A percentile compares a stretch with the other conserved stretches of the same genome.
Conservation (phyloP, 1,140 invertebrate genomes). For the Epicauta chinensis region DNA sequence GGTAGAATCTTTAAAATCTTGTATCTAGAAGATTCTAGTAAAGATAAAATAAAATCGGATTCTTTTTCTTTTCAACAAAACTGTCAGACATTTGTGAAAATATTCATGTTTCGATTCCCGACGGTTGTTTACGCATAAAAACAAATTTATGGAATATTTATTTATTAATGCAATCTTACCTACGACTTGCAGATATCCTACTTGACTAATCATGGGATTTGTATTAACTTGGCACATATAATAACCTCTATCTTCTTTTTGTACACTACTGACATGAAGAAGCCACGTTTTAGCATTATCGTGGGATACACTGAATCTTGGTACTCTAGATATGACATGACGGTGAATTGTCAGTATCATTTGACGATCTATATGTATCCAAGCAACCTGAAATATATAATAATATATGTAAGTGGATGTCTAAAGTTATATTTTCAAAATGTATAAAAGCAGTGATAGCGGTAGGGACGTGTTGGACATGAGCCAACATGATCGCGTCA, state of each 20-base stretch:
- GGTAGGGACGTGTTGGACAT: conserved; percentile 16
- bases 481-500: conserved; percentile 20
- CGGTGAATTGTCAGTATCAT: conserved; percentile 89
- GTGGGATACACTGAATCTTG: conserved; percentile 80
- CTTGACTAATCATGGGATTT: conserved; percentile 93
- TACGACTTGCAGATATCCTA: conserved; percentile 88
- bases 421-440: conserved; percentile 18
- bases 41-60: too few species aligned
- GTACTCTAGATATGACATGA: conserved; percentile 81
- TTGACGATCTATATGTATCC: conserved; percentile 91
- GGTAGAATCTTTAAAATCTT: too few species aligned
- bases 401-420: conserved; percentile 16
- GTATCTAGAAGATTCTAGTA: too few species aligned
- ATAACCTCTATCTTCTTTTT: conserved; percentile 82
- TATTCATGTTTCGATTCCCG: not conserved
- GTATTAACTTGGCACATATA: conserved; percentile 94
- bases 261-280: conserved; percentile 78
- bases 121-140: too few species aligned
- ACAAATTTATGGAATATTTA: too few species aligned
- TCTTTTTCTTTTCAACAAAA: too few species aligned
- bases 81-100: not conserved
- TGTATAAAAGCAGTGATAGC: not conserved
- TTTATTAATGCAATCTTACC: conserved; percentile 68
- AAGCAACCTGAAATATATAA: conserved; percentile 68
- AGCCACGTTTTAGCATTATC: conserved; percentile 90